A percentile compares a stretch with the other conserved stretches of the same genome.
These are phyloP conservation scores for Leucoraja ocellata DNA, from an alignment of 2,797 vertebrate genomes.

Conservation along the genomic window DNA sequence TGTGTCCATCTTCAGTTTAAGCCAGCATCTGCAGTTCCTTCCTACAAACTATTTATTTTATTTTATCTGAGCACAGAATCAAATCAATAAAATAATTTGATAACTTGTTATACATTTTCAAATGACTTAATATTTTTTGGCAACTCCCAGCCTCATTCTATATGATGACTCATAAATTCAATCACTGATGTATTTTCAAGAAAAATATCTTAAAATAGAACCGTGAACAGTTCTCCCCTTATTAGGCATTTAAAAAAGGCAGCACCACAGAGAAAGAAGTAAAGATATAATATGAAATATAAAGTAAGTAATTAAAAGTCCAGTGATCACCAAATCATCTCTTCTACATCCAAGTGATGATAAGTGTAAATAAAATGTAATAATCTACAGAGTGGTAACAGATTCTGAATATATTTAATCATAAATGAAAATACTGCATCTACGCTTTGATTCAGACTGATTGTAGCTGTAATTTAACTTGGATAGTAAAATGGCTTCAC, in stretches of 20 bases:
- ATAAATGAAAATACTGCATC: background rate
- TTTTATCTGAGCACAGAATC: background rate
- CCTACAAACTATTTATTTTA: background rate
- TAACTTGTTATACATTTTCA: background rate
- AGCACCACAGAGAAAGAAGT: background rate
- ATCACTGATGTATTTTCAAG: background rate
- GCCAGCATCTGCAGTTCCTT: no score
- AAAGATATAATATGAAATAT: conserved; percentile 15
- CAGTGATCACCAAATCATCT: background rate
- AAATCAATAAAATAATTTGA: background rate
- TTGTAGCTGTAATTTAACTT: background rate
- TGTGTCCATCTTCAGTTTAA: no score
- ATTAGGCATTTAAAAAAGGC: conserved; percentile 27
- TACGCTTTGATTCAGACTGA: conserved; percentile 3
- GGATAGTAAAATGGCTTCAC: background rate
- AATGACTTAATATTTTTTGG: background rate
- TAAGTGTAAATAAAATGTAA: conserved; percentile 27
- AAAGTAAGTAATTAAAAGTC: conserved; percentile 8
- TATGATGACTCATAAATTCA: conserved; percentile 20
- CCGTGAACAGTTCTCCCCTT: conserved; percentile 17
- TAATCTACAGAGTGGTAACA: background rate
- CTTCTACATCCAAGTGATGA: background rate
- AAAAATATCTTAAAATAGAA: background rate
- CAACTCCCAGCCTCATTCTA: background rate
- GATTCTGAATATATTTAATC: conserved; percentile 9